Conservation (phyloP, 2,888 invertebrate species). For the Pherbina coryleti region DNA sequence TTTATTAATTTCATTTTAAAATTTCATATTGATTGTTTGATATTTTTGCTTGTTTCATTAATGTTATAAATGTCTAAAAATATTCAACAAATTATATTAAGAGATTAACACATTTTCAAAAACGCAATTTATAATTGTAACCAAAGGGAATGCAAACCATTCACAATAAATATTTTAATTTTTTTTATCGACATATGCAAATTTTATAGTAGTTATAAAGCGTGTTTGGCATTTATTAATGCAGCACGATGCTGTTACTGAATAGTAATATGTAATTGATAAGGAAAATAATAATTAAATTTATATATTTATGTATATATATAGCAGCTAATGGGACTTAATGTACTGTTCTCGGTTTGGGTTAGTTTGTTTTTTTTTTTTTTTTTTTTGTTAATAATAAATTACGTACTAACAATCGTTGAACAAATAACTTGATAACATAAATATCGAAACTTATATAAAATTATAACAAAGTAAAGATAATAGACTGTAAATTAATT, state of each 20-base stretch:
- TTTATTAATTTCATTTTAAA: background rate
- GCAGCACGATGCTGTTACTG: too few species aligned
- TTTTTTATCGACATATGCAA: background rate
- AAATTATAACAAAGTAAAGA: background rate
- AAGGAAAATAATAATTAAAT: too few species aligned
- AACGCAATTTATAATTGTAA: background rate
- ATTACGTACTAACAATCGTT: background rate
- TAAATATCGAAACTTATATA: background rate
- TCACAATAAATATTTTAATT: background rate
- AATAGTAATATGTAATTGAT: too few species aligned
- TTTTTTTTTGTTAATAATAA: background rate
- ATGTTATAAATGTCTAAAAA: slow-evolving; percentile 18
- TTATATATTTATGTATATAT: too few species aligned
- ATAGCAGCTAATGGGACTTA: too few species aligned
- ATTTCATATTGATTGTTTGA: background rate
- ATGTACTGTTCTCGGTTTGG: too few species aligned
- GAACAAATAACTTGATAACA: background rate
- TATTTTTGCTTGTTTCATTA: background rate
- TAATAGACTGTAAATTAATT: background rate
- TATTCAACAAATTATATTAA: slow-evolving; percentile 24
- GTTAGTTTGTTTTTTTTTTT: too few species aligned
- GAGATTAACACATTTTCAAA: background rate
- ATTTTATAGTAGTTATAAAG: too few species aligned
- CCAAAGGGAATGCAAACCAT: slow-evolving; percentile 19
- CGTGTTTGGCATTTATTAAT: too few species aligned